These are phyloP conservation scores for Lacanobia oleracea DNA, from an alignment of 2,888 invertebrate species.

Conservation along the genomic window DNA sequence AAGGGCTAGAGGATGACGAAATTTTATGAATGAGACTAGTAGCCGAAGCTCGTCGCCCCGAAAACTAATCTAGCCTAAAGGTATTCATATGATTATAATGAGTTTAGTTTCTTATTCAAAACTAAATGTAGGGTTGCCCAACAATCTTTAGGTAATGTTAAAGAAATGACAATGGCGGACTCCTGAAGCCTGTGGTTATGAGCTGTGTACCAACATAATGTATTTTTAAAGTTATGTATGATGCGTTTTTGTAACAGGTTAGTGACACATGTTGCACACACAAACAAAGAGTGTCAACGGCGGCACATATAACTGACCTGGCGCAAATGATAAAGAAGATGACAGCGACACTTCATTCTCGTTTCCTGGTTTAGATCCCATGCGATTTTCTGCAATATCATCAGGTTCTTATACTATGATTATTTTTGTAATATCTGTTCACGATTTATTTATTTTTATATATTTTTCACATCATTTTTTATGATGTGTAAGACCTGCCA, in stretches of 20 bases:
- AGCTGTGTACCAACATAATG: slow-evolving; percentile 70
- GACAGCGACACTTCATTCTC: slow-evolving; percentile 90
- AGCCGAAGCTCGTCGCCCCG: slow-evolving; percentile 17
- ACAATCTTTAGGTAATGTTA: slow-evolving; percentile 23
- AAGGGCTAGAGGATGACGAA: not conserved
- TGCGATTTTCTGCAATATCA: slow-evolving; percentile 90
- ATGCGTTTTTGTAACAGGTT: slow-evolving; percentile 81
- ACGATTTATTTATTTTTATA: too few relatives aligned
- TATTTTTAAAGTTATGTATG: slow-evolving; percentile 68
- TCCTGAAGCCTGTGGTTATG: slow-evolving; percentile 77
- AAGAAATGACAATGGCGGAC: slow-evolving; percentile 65
- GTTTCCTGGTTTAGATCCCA: slow-evolving; percentile 89
- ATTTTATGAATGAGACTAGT: slow-evolving; percentile 5
- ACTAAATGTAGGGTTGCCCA: slow-evolving; percentile 28
- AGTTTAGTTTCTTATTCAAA: slow-evolving; percentile 28
- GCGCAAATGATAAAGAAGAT: slow-evolving; percentile 89
- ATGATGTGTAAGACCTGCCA: slow-evolving; percentile 10
- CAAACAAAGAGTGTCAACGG: slow-evolving; percentile 85
- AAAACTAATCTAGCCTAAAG: slow-evolving; percentile 19
- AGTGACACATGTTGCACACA: slow-evolving; percentile 89
- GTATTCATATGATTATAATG: slow-evolving; percentile 5
- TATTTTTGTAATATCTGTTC: slow-evolving; percentile 51
- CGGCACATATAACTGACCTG: slow-evolving; percentile 90
- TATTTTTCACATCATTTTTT: too few relatives aligned
- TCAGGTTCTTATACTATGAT: slow-evolving; percentile 79